A percentile compares a stretch with the other conserved stretches of the same genome.
Evolutionary conservation across 2,888 invertebrate genomes (phyloP).

Genomic region (Galerucella pusilla): DNA sequence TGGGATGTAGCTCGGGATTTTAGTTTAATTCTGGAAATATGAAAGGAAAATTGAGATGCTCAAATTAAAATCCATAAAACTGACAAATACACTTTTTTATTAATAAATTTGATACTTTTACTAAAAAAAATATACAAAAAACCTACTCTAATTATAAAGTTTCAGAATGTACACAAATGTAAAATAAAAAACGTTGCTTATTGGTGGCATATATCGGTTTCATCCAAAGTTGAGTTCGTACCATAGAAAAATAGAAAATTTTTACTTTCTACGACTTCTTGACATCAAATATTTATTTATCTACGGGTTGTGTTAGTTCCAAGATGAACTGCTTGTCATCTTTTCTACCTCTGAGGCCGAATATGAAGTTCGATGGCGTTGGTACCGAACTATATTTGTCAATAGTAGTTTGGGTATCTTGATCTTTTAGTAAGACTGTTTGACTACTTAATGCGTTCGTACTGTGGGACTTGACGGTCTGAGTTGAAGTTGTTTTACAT

Average conservation of each 20-base stretch:
- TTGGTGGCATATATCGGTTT: too few relatives aligned
- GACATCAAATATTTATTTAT: constrained; percentile 45
- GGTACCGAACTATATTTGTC: constrained; percentile 64
- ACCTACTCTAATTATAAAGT: not conserved
- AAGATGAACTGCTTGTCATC: constrained; percentile 70
- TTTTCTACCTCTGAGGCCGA: constrained; percentile 69
- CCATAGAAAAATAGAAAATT: too few relatives aligned
- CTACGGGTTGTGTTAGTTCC: constrained; percentile 60
- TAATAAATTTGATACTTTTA: not conserved
- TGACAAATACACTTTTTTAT: not conserved
- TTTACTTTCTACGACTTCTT: too few relatives aligned
- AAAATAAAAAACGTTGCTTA: not conserved
- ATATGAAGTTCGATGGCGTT: constrained; percentile 66
- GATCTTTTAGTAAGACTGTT: constrained; percentile 68
- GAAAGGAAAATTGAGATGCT: too few relatives aligned
- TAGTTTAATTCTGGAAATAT: too few relatives aligned
- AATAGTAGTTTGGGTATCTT: constrained; percentile 63
- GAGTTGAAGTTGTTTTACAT: constrained; percentile 75
- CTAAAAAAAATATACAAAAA: not conserved
- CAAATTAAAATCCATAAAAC: not conserved
- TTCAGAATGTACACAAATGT: not conserved
- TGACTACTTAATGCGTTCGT: constrained; percentile 71
- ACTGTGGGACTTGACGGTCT: constrained; percentile 75
- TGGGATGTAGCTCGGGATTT: too few relatives aligned
- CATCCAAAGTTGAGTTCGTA: too few relatives aligned